A percentile compares a stretch with the other conserved stretches of the same genome.
Conservation (phyloP, 1,140 invertebrate genomes). For the Luehdorfia chinensis region DNA sequence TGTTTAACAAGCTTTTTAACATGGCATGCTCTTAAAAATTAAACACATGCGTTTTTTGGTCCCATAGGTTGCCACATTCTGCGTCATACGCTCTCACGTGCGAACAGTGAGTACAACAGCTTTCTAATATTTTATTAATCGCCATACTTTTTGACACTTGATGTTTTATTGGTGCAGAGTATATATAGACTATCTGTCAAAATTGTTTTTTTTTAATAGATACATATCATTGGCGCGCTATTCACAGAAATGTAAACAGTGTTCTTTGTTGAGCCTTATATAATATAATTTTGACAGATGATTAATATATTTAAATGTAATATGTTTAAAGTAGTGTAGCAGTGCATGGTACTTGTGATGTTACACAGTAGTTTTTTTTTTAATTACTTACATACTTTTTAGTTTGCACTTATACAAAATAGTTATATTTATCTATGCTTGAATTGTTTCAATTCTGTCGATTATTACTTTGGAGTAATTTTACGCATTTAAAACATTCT, state of each 20-base stretch:
- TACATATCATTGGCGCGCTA: neutral
- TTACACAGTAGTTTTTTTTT: slow-evolving; percentile 6
- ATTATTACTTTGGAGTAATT: no score
- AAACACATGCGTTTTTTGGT: slow-evolving; percentile 65
- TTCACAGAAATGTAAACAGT: neutral
- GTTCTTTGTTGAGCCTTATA: neutral
- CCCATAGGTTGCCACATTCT: slow-evolving; percentile 70
- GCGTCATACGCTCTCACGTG: slow-evolving; percentile 73
- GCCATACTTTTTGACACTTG: neutral
- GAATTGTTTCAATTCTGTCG: no score
- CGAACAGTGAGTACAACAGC: slow-evolving; percentile 73
- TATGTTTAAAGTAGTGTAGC: neutral
- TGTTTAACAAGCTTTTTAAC: slow-evolving; percentile 63
- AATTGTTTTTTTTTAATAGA: neutral
- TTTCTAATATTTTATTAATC: slow-evolving; percentile 55
- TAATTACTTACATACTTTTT: slow-evolving; percentile 6
- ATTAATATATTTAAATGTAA: neutral
- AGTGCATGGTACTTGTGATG: slow-evolving; percentile 13
- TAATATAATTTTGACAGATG: slow-evolving; percentile 2
- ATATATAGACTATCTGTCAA: slow-evolving; percentile 13
- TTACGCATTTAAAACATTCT: no score
- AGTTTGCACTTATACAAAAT: slow-evolving; percentile 6
- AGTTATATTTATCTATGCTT: neutral
- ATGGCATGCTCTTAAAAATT: slow-evolving; percentile 58
- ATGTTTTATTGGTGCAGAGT: slow-evolving; percentile 1